Base-by-base conservation (phyloP, 2,888 invertebrate genomes). In the Melitaea athalia region DNA sequence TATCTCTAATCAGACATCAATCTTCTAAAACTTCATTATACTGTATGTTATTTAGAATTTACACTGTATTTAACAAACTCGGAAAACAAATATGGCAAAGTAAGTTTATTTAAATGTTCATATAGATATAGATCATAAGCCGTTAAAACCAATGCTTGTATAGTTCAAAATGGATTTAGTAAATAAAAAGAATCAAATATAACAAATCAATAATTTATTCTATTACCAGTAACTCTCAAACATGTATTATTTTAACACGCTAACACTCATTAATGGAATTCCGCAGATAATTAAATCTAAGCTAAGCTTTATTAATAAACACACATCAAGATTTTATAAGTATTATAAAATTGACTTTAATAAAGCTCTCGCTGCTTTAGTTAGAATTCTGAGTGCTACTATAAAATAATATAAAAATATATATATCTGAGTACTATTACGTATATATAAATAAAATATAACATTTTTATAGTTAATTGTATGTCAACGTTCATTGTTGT, bases 161-260 rank as follows among this genome's bases (percentile, higher is more conserved):
- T 67, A 67, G 45, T 50, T 11, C 60, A 60, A 68, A 57, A 64
- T 66, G 60, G 61, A 57, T 43, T 10, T 63, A 61, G 53, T 60
- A 80, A 87, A 85, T 83, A 86, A 87, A 85, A 70, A 24, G 24
- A 73, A 66, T 52, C 77, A 78, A 75, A 77, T 75, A 76, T 52
- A 86, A 87, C 84, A 80, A 81, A 74, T 81, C 76, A 81, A 83
- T 83, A 81, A 73, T 86, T 79, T 89, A 85, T 85, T 79, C 88
- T 79, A 78, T 83, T 78, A 81, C 74, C 75, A 74, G 77, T 73
- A 71, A 49, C 59, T 80, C 78, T 77, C 75, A 77, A 83, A 79
- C 79, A 76, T 78, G 74, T 76, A 78, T 78, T 82, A 82, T 81
- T 78, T 80, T 80, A 75, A 77, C 63, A 79, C 69, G 78, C 75